phyloP scores from a whole-genome alignment of 2,888 invertebrate genomes.

The Opisthograptis luteolata region DNA sequence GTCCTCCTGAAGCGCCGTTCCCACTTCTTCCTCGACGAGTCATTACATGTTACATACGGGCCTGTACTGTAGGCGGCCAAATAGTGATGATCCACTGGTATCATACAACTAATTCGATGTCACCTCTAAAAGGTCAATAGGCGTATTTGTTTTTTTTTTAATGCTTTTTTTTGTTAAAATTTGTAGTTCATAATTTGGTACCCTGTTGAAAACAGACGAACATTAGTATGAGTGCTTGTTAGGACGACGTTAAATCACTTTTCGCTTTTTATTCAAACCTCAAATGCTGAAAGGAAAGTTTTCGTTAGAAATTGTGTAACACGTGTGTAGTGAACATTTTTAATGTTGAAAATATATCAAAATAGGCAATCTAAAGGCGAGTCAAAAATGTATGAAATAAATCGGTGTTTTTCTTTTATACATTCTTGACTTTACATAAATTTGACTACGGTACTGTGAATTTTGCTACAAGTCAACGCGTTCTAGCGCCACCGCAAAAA shows the following conservation, averaged over 20 bases:
- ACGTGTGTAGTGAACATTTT: constrained; percentile 24
- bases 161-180: constrained; percentile 49
- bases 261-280: constrained; percentile 53
- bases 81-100: constrained; percentile 64
- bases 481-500: too few relatives aligned
- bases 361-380: too few relatives aligned
- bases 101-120: constrained; percentile 50
- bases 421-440: too few relatives aligned
- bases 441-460: too few relatives aligned
- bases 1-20: constrained; percentile 55
- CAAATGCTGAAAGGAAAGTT: constrained; percentile 58
- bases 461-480: too few relatives aligned
- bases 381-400: too few relatives aligned
- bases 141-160: constrained; percentile 42
- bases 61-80: neutral
- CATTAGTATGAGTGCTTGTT: constrained; percentile 68
- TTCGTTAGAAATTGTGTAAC: constrained; percentile 40
- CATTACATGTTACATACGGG: neutral
- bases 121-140: constrained; percentile 56
- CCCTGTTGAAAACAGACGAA: constrained; percentile 79
- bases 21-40: constrained; percentile 2
- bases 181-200: constrained; percentile 63
- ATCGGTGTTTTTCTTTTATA: too few relatives aligned
- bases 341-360: too few relatives aligned
- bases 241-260: constrained; percentile 38